phyloP scores from a whole-genome alignment of 2,113 vertebrate genomes.

The Oryzias celebensis region DNA sequence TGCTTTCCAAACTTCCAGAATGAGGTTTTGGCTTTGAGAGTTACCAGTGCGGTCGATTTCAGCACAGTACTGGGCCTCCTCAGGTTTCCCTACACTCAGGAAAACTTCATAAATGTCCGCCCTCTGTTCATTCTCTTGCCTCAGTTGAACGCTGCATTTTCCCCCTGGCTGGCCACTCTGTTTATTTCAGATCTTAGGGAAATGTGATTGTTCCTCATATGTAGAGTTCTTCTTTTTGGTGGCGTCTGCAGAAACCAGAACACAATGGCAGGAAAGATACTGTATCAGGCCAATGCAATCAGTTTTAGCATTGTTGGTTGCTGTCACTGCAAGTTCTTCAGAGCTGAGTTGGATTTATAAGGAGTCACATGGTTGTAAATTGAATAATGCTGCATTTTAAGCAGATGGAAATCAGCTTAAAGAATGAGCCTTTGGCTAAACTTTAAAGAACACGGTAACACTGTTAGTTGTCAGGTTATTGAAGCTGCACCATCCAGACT shows the following conservation, averaged over 20 bases:
- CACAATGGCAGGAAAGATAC: not conserved
- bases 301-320: not conserved
- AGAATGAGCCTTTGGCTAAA: constrained; percentile 72
- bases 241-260: not conserved
- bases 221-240: constrained; percentile 11
- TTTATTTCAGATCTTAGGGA: constrained; percentile 23
- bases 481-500: not conserved
- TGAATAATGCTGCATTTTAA: constrained; percentile 57
- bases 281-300: not conserved
- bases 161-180: constrained; percentile 12
- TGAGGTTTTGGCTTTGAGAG: constrained; percentile 54
- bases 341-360: constrained; percentile 58
- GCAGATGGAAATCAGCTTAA: constrained; percentile 69
- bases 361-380: constrained; percentile 29
- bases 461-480: not conserved
- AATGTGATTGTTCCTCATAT: constrained; percentile 10
- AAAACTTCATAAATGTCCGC: constrained; percentile 39
- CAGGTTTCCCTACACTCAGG: constrained; percentile 59
- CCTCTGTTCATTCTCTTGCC: constrained; percentile 27
- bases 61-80: constrained; percentile 56
- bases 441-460: constrained; percentile 13
- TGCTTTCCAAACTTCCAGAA: constrained; percentile 66
- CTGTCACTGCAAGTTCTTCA: constrained; percentile 6
- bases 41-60: constrained; percentile 68
- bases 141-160: constrained; percentile 20